These are phyloP conservation scores for Phacellophora camtschatica DNA, from an alignment of 30 jellyfish, hydroid and myxozoan genomes.

Conservation along the genomic window DNA sequence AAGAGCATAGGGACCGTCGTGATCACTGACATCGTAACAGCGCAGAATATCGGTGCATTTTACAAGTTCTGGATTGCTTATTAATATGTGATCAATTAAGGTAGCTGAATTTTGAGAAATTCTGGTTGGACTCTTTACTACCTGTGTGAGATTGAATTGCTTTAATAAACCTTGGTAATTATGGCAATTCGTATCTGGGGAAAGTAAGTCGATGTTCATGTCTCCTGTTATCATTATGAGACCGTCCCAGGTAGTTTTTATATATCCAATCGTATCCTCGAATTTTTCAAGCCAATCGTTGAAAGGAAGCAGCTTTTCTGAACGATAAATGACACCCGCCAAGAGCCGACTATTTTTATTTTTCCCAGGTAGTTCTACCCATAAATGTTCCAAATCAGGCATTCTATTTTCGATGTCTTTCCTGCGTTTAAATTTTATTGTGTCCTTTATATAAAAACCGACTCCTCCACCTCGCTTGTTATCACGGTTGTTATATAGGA, in stretches of 20 bases:
- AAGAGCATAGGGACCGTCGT: slow-evolving; percentile 16
- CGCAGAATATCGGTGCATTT: neutral
- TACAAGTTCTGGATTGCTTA: neutral
- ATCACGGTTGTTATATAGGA: slow-evolving; percentile 5
- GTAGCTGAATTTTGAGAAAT: too few species aligned
- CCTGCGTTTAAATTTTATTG: neutral
- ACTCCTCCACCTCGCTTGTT: slow-evolving; percentile 3
- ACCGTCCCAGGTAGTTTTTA: slow-evolving; percentile 13
- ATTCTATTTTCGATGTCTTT: neutral
- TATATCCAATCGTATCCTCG: slow-evolving; percentile 13
- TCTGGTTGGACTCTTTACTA: too few species aligned
- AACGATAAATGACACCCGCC: neutral
- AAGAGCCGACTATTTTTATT: slow-evolving; percentile 4
- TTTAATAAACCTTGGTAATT: neutral
- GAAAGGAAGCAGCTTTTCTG: neutral
- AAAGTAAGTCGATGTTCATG: neutral
- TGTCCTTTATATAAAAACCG: slow-evolving; percentile 9
- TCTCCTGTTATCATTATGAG: neutral
- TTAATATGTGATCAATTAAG: too few species aligned
- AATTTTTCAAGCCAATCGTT: neutral
- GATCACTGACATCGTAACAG: neutral
- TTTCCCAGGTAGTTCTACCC: slow-evolving; percentile 8
- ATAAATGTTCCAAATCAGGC: neutral
- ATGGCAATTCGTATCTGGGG: neutral
- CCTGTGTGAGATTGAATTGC: neutral